Evolutionary conservation across 2,888 invertebrate genomes (phyloP).

Genomic region (Ceriagrion tenellum): DNA sequence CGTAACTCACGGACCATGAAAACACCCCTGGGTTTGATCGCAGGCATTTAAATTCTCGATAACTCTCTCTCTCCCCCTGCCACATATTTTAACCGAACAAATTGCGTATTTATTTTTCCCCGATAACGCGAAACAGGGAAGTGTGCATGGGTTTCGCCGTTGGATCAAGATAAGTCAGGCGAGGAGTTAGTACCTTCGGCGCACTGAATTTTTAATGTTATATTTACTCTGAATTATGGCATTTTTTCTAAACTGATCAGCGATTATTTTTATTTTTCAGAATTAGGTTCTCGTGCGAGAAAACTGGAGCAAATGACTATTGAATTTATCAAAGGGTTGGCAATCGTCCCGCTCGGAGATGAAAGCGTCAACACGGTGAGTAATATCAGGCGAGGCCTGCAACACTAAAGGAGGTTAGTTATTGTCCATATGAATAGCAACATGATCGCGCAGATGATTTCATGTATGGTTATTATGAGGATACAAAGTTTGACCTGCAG

Average conservation of each 20-base stretch:
- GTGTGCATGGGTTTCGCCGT: background rate
- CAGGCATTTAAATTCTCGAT: background rate
- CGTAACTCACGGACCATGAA: background rate
- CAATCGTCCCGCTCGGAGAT: background rate
- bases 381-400: background rate
- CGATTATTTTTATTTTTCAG: background rate
- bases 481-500: too few relatives aligned
- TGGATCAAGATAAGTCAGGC: background rate
- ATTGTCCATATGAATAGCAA: background rate
- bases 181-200: background rate
- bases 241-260: background rate
- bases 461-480: too few relatives aligned
- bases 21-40: background rate
- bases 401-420: background rate
- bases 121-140: background rate
- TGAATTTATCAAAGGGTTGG: background rate
- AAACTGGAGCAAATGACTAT: background rate
- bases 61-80: background rate
- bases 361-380: background rate
- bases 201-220: background rate
- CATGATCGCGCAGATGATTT: too few relatives aligned
- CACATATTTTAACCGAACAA: background rate
- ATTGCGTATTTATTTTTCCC: background rate
- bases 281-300: background rate
- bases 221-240: background rate